Evolutionary conservation across 2,797 vertebrate genomes (phyloP).

Genomic region (Sebastes dallii): DNA sequence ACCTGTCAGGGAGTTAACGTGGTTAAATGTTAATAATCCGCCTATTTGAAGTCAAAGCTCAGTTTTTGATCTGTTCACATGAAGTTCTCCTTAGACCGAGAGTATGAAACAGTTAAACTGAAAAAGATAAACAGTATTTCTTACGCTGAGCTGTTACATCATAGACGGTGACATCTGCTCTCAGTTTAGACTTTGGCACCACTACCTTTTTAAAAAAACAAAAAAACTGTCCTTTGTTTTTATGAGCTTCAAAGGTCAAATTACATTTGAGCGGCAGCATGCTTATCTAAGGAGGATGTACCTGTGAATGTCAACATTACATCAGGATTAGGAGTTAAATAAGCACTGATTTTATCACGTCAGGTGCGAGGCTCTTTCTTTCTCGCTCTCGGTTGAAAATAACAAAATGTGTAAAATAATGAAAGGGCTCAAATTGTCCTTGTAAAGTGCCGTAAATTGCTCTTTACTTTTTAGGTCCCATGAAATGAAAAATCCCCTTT

Average conservation of each 20-base stretch:
- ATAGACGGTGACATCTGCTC: constrained; percentile 38
- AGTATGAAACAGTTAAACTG: constrained; percentile 7
- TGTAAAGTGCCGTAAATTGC: background rate
- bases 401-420: background rate
- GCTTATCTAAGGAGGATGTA: constrained; percentile 36
- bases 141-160: constrained; percentile 11
- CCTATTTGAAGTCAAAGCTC: constrained; percentile 14
- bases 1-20: constrained; percentile 31
- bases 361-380: background rate
- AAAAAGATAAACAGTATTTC: background rate
- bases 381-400: background rate
- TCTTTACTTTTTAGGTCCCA: background rate
- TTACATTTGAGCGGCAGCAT: background rate
- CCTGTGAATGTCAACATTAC: constrained; percentile 28
- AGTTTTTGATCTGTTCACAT: constrained; percentile 9
- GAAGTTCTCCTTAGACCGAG: background rate
- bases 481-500: background rate
- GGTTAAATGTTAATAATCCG: constrained; percentile 26
- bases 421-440: background rate
- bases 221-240: constrained; percentile 10
- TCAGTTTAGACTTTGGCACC: constrained; percentile 48
- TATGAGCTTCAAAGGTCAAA: constrained; percentile 58
- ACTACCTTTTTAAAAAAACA: background rate
- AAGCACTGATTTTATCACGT: background rate
- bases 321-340: constrained; percentile 11